phyloP scores from a whole-genome alignment of 2,888 invertebrate species.

The Drosophila pseudotalamancana region DNA sequence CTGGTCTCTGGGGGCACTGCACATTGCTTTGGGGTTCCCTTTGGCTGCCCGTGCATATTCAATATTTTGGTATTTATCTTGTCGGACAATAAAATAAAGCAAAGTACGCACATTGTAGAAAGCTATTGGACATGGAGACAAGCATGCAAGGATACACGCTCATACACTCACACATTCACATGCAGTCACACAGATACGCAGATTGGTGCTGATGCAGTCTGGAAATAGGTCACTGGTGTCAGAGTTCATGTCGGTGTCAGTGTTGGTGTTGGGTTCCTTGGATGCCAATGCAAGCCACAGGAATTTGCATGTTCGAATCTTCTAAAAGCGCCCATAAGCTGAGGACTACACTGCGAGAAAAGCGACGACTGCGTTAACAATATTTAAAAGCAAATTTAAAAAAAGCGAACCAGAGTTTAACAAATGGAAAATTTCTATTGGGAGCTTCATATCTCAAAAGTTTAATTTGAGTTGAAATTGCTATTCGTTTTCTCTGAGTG shows the following conservation, averaged over 20 bases:
- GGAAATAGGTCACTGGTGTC: constrained; percentile 57
- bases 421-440: no score
- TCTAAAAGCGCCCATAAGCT: constrained; percentile 48
- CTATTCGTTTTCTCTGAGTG: neutral
- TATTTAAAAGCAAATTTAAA: no score
- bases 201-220: constrained; percentile 6
- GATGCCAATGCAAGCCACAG: constrained; percentile 55
- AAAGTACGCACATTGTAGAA: constrained; percentile 60
- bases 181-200: neutral
- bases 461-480: no score
- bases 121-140: constrained; percentile 23
- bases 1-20: neutral
- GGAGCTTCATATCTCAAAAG: no score
- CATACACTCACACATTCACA: neutral
- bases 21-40: constrained; percentile 14
- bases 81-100: constrained; percentile 81
- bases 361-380: neutral
- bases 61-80: constrained; percentile 80
- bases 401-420: no score
- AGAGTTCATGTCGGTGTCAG: constrained; percentile 40
- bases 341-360: constrained; percentile 12
- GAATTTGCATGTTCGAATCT: constrained; percentile 68
- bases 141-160: constrained; percentile 6
- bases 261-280: constrained; percentile 13
- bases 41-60: constrained; percentile 56